These are phyloP conservation scores for Octodon degus DNA, from an alignment of 2,113 vertebrate species.

Conservation along the genomic window DNA sequence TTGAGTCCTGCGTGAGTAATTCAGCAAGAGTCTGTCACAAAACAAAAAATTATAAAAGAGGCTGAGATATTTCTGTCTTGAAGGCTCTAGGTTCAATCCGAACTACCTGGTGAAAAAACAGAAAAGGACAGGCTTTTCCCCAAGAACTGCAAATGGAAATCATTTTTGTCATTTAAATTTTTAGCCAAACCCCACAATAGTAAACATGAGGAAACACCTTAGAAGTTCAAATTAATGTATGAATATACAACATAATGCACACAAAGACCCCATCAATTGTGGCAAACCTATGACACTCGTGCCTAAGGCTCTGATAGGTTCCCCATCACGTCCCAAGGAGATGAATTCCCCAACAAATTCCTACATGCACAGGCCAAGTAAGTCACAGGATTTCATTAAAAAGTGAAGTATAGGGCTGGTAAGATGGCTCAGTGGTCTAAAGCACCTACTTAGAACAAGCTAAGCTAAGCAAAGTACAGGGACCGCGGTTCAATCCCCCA, in stretches of 20 bases:
- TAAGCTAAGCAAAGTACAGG: too few species aligned
- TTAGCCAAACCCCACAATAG: conserved; percentile 81
- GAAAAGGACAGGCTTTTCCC: conserved; percentile 13
- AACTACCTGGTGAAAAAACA: neutral
- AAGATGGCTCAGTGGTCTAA: too few species aligned
- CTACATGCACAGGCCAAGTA: conserved; percentile 71
- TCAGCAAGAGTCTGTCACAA: neutral
- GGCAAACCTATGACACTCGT: neutral
- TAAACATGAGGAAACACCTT: conserved; percentile 75
- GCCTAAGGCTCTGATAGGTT: neutral
- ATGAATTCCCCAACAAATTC: conserved; percentile 79
- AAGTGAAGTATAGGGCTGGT: conserved; percentile 58
- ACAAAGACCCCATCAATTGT: neutral
- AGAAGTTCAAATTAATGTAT: conserved; percentile 79
- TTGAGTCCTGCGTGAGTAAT: neutral
- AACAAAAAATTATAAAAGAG: neutral
- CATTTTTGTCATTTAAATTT: conserved; percentile 66
- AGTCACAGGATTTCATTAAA: conserved; percentile 80
- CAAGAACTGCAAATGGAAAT: conserved; percentile 79
- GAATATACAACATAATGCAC: conserved; percentile 40
- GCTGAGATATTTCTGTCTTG: neutral
- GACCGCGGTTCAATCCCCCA: too few species aligned
- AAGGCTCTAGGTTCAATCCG: neutral
- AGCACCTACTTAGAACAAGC: too few species aligned
- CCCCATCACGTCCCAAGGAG: neutral